phyloP scores from a whole-genome alignment of 2,797 vertebrate genomes.

The Nyctalus aviator region DNA sequence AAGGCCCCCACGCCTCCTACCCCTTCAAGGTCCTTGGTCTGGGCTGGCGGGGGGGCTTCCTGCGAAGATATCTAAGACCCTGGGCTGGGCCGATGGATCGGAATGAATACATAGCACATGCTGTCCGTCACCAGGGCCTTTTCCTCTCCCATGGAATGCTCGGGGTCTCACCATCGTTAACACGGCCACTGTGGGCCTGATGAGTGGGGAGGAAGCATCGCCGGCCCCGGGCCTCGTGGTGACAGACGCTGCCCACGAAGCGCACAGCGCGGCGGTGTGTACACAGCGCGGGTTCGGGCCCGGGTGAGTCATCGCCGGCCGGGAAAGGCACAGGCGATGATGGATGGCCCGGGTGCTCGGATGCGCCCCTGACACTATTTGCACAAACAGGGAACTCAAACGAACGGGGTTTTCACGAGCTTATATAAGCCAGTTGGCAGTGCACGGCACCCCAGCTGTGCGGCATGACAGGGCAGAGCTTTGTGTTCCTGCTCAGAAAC shows the following conservation, averaged over 20 bases:
- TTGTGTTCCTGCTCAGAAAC: conserved; percentile 74
- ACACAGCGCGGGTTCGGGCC: conserved; percentile 64
- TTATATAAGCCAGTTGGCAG: conserved; percentile 76
- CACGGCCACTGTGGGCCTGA: conserved; percentile 58
- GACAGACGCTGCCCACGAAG: conserved; percentile 78
- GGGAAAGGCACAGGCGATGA: conserved; percentile 80
- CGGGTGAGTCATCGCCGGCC: conserved; percentile 72
- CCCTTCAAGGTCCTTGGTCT: neutral
- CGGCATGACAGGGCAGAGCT: conserved; percentile 81
- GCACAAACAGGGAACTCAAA: conserved; percentile 74
- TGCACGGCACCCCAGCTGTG: conserved; percentile 54
- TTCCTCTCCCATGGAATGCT: neutral
- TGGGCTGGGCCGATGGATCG: neutral
- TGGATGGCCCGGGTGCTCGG: conserved; percentile 77
- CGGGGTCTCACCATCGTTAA: conserved; percentile 63
- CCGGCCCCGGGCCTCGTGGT: conserved; percentile 66
- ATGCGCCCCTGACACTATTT: conserved; percentile 78
- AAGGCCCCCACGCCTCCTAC: neutral
- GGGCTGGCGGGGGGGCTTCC: neutral
- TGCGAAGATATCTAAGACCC: neutral
- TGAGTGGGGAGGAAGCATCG: conserved; percentile 57
- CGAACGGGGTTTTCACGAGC: conserved; percentile 71
- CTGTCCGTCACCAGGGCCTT: neutral
- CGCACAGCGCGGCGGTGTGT: conserved; percentile 64
- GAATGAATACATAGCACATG: neutral